Evolutionary conservation across 2,113 vertebrate genomes (phyloP), one percentile per base, ranked within the genome.

Genomic region (Rhynchomys soricoides): DNA sequence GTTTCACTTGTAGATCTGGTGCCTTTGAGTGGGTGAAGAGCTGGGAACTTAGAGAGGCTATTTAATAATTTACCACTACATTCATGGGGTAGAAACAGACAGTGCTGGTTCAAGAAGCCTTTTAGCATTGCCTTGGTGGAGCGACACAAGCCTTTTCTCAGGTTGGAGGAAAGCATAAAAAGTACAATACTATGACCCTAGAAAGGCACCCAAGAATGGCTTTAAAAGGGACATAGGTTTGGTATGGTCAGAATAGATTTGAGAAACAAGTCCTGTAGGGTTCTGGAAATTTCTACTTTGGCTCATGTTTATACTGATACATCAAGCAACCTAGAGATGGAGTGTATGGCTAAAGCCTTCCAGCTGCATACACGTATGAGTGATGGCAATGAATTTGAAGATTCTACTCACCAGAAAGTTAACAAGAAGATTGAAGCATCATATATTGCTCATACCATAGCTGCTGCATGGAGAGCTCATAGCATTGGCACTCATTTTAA

Each of bases 401-500:
- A 99, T 43, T 99, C 99, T 45, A 99, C 99, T 98, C 99, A 99
- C 98, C 99, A 99, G 98, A 99, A 99, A 97, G 99, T 99, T 94
- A 99, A 99, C 87, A 34, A 98, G 59, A 98, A 99, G 81, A 96
- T 99, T 91, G 99, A 99, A 98, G 99, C 99, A 0, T 99, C 99
- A 1, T 50, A 50, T 50, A 50, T 50, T 29, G 62, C 26, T 29
- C 26, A 64, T 64, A 64, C 24, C 62, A 99, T 99, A 86, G 99
- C 99, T 85, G 98, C 99, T 85, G 99, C 99, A 2, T 99, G 99
- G 99, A 99, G 99, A 10, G 99, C 99, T 31, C 99, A 99, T 96
- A 99, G 99, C 95, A 99, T 99, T 98, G 99, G 99, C 98, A 99
- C 99, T 17, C 99, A 99, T 77, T 99, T 99, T 96, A 99, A 99